phyloP scores from a whole-genome alignment of 1,140 invertebrate genomes.

The Carcinoscorpius rotundicauda region DNA sequence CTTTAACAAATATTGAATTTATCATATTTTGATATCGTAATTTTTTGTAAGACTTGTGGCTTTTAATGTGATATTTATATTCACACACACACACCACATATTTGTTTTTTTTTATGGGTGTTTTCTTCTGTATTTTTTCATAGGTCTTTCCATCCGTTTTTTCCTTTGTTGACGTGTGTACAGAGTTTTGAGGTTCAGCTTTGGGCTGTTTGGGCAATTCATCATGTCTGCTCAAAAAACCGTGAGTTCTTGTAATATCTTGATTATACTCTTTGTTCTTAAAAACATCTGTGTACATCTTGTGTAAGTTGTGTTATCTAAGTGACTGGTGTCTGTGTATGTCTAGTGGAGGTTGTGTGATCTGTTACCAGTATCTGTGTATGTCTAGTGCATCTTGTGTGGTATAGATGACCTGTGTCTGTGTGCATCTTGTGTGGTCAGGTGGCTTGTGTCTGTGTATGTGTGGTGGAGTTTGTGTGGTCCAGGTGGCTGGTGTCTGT shows the following conservation, averaged over 20 bases:
- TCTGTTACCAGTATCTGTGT: not conserved
- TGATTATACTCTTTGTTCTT: not conserved
- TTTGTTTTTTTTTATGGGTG: not conserved
- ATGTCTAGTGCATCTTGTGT: not conserved
- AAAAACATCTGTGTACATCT: constrained; percentile 1
- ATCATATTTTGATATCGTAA: not conserved
- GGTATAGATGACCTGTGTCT: too few species aligned
- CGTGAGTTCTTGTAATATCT: constrained; percentile 32
- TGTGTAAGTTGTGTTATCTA: not conserved
- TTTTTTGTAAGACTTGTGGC: not conserved
- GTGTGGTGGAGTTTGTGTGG: too few species aligned
- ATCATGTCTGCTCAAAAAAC: constrained; percentile 69
- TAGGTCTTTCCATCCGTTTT: constrained; percentile 60
- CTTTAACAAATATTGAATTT: too few species aligned
- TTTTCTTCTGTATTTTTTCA: constrained; percentile 1
- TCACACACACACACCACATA: too few species aligned
- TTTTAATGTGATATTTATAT: too few species aligned
- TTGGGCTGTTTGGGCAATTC: constrained; percentile 73
- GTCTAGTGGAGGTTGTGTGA: too few species aligned
- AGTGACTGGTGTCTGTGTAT: not conserved
- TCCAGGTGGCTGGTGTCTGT: too few species aligned
- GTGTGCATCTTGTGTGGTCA: too few species aligned
- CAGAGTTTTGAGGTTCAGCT: constrained; percentile 53
- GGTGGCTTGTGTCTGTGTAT: too few species aligned
- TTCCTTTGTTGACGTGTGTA: constrained; percentile 47